phyloP scores from a whole-genome alignment of 1,140 invertebrate species.

The Trichoplusia ni region DNA sequence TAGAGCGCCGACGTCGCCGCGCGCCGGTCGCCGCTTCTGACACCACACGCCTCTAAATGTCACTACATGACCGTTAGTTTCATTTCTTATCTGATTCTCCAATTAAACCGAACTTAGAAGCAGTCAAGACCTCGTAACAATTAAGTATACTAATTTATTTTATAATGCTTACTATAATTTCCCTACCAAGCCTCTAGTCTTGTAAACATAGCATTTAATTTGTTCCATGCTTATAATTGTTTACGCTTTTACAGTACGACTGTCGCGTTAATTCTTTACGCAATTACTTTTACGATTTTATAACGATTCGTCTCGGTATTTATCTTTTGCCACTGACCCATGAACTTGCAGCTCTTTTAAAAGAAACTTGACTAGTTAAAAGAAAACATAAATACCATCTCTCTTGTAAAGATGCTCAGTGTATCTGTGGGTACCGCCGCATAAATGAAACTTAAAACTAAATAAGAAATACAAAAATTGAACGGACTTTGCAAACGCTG shows the following conservation, averaged over 20 bases:
- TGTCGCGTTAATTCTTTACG: constrained; percentile 20
- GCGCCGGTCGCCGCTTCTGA: constrained; percentile 29
- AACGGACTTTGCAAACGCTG: not conserved
- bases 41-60: constrained; percentile 64
- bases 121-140: constrained; percentile 22
- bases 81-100: constrained; percentile 44
- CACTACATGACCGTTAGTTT: constrained; percentile 44
- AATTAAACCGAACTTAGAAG: constrained; percentile 38
- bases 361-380: not conserved
- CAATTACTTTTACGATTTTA: constrained; percentile 10
- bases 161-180: too few relatives aligned
- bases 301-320: constrained; percentile 2
- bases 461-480: constrained; percentile 14
- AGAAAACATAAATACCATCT: too few relatives aligned
- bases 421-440: too few relatives aligned
- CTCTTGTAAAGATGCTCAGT: too few relatives aligned
- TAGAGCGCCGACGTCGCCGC: constrained; percentile 37
- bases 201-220: constrained; percentile 1
- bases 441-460: constrained; percentile 1
- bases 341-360: not conserved
- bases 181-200: too few relatives aligned
- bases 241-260: constrained; percentile 14
- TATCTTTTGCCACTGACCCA: constrained; percentile 6
- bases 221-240: constrained; percentile 18
- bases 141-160: constrained; percentile 29